A percentile compares a stretch with the other conserved stretches of the same genome.
These are phyloP conservation scores for Allolobophora icterica DNA, from an alignment of 2,888 invertebrate genomes.

Conservation along the genomic window DNA sequence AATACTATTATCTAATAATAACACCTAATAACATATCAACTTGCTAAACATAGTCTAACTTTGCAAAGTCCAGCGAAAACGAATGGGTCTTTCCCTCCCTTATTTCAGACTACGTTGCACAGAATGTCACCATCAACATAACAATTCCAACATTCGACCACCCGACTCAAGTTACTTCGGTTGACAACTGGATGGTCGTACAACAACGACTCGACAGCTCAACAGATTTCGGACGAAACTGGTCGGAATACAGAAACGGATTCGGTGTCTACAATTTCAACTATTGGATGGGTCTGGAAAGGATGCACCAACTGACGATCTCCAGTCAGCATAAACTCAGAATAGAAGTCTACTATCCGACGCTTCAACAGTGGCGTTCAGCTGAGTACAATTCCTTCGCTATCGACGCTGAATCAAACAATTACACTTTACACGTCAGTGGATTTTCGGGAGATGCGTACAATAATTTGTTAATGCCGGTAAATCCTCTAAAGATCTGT, in stretches of 20 bases:
- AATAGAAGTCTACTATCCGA: constrained; percentile 4
- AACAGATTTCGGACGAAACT: not conserved
- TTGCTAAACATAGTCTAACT: no score
- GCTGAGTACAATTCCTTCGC: not conserved
- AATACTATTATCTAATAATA: not conserved
- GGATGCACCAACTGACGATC: not conserved
- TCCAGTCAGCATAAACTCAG: not conserved
- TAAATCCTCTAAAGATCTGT: not conserved
- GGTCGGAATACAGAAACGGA: constrained; percentile 8
- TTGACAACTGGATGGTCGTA: not conserved
- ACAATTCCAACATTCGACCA: not conserved
- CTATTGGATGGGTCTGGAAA: constrained; percentile 25
- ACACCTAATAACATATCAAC: no score
- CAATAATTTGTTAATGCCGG: not conserved
- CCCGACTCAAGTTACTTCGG: not conserved
- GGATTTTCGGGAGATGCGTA: not conserved
- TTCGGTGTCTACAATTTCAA: not conserved
- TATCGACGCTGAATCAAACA: not conserved
- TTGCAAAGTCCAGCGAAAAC: no score
- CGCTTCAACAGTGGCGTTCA: not conserved
- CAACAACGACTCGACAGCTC: constrained; percentile 13
- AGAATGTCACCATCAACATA: not conserved
- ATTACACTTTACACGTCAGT: not conserved
- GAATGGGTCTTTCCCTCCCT: not conserved
- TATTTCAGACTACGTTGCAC: constrained; percentile 18